phyloP scores from a whole-genome alignment of 2,113 vertebrate genomes.

The Lagenorhynchus albirostris region DNA sequence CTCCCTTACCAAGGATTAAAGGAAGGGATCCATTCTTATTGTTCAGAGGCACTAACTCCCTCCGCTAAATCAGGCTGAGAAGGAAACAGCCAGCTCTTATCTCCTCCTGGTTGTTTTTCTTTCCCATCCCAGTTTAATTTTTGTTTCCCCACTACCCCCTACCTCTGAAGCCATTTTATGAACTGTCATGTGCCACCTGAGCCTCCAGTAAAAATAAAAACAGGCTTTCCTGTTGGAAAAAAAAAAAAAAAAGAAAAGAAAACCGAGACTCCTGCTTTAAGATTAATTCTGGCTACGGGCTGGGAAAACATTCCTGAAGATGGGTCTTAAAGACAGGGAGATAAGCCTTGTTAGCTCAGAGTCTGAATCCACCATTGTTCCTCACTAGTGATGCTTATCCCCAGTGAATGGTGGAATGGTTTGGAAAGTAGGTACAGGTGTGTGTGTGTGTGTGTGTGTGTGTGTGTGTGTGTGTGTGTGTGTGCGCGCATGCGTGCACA shows the following conservation, averaged over 20 bases:
- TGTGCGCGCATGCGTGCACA: neutral
- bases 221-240: no score
- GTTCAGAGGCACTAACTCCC: no score
- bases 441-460: neutral
- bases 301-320: neutral
- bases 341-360: neutral
- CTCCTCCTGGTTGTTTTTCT: no score
- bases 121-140: no score
- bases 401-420: neutral
- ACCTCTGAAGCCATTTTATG: no score
- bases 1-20: conserved; percentile 23
- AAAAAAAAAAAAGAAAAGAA: neutral
- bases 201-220: no score
- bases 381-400: neutral
- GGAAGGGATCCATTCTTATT: conserved; percentile 52
- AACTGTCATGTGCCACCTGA: no score
- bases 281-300: neutral
- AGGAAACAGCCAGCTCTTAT: no score
- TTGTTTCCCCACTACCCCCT: no score
- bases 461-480: neutral
- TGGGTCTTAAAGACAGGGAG: neutral
- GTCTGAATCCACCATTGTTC: neutral
- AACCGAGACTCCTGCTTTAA: neutral
- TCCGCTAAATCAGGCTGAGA: no score
- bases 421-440: neutral